These are phyloP conservation scores for Gracilinanus agilis DNA, from an alignment of 2,113 vertebrate species.

Conservation along the genomic window DNA sequence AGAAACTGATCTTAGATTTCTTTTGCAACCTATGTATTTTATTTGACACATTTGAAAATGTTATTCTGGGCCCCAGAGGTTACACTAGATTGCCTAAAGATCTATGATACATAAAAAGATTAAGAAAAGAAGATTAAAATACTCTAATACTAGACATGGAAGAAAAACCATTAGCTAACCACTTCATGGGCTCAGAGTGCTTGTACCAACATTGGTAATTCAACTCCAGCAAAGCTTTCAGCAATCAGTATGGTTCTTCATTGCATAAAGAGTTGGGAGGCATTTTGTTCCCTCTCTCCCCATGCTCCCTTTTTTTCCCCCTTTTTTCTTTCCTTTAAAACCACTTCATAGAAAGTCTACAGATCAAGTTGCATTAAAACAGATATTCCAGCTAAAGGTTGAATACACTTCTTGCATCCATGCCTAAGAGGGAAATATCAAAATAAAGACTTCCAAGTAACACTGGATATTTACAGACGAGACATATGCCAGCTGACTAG, in stretches of 20 bases:
- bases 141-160: constrained; percentile 53
- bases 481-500: constrained; percentile 86
- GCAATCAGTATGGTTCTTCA: constrained; percentile 61
- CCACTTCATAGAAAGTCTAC: constrained; percentile 64
- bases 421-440: constrained; percentile 82
- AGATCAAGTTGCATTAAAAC: constrained; percentile 56
- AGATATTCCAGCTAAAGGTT: constrained; percentile 56
- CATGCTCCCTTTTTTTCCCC: background rate
- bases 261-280: constrained; percentile 55
- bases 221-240: constrained; percentile 61
- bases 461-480: constrained; percentile 86
- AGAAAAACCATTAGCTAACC: constrained; percentile 80
- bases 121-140: constrained; percentile 61
- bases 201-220: constrained; percentile 80
- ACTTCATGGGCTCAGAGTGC: constrained; percentile 68
- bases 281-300: background rate
- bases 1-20: constrained; percentile 20
- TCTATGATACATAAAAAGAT: background rate
- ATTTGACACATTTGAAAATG: constrained; percentile 55
- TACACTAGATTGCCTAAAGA: constrained; percentile 17
- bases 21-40: background rate
- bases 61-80: background rate
- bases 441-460: constrained; percentile 86
- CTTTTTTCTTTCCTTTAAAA: constrained; percentile 70
- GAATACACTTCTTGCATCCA: constrained; percentile 59